Conservation (phyloP, 1,140 invertebrate genomes). For the Brachionus rubens region DNA sequence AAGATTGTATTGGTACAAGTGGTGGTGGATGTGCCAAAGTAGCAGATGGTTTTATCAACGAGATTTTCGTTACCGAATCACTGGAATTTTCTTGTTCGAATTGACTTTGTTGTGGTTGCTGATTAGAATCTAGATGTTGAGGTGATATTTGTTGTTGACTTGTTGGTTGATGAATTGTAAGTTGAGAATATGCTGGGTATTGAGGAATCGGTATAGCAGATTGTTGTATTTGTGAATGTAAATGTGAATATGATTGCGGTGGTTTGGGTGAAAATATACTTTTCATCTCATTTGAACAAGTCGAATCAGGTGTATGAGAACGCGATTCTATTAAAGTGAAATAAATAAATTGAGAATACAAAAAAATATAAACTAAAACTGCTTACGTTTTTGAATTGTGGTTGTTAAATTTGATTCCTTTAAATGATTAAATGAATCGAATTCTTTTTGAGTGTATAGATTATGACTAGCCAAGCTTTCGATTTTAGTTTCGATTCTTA, state of each 20-base stretch:
- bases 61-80: too few relatives aligned
- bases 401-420: not conserved
- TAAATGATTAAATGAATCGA: slow-evolving; percentile 15
- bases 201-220: not conserved
- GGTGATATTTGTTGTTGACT: not conserved
- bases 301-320: slow-evolving; percentile 33
- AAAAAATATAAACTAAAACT: not conserved
- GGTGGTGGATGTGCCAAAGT: not conserved
- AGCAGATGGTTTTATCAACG: too few relatives aligned
- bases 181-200: not conserved
- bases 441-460: slow-evolving; percentile 26
- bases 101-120: not conserved
- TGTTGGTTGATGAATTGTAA: not conserved
- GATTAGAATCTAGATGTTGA: not conserved
- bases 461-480: not conserved
- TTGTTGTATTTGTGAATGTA: too few relatives aligned
- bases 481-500: not conserved
- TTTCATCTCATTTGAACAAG: slow-evolving; percentile 17
- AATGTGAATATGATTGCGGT: not conserved
- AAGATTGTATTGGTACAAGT: not conserved
- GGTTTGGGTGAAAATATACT: not conserved
- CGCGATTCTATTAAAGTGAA: not conserved
- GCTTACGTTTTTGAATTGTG: not conserved
- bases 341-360: not conserved
- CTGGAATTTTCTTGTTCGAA: not conserved